Base-by-base conservation (phyloP, 2,888 invertebrate species). In the Ornithoptera priamus region DNA sequence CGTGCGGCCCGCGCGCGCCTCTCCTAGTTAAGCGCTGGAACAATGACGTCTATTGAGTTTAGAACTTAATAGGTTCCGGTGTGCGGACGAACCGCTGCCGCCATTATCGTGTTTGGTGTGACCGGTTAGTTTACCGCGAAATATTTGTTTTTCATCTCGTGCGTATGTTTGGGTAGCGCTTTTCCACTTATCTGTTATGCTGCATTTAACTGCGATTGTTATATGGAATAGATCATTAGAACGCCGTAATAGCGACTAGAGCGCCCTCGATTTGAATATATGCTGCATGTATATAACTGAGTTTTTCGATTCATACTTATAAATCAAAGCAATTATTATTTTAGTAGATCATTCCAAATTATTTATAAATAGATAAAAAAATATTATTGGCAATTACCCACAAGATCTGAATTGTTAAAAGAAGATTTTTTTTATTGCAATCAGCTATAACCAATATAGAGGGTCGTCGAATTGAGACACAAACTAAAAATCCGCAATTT, bases 1-100 rank as follows among this genome's bases (percentile, higher is more conserved):
- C 85, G 81, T 80, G 88, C 86, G 88, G 83, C 84, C 73, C 77
- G 76, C 76, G 76, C 75, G 80, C 83, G 84, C 86, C 89, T 88
- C 89, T 88, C 87, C 90, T 90, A 89, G 89, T 88, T 90, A 89
- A 89, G 88, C 88, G 88, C 76, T 81, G 87, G 85, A 87, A 90
- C 90, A 90, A 90, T 89, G 85, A 86, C 87, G 90, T 90, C 90
- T 90, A 89, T 89, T 87, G 90, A 87, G 89, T 88, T 88, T 85
- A 85, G 85, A 85, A 88, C 83, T 86, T 90, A 90, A 90, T 90
- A 87, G 89, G 85, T 85, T 85, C 82, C 81, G 83, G 82, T 80
- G 82, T 79, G 84, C 77, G 83, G 83, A 30, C 30, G 30, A 30
- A 3, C 30, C 30, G 5, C 84, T 79, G 81, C 81, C 80, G 84